These are phyloP conservation scores for Phrixothrix hirtus DNA, from an alignment of 2,888 invertebrate genomes.

Conservation along the genomic window DNA sequence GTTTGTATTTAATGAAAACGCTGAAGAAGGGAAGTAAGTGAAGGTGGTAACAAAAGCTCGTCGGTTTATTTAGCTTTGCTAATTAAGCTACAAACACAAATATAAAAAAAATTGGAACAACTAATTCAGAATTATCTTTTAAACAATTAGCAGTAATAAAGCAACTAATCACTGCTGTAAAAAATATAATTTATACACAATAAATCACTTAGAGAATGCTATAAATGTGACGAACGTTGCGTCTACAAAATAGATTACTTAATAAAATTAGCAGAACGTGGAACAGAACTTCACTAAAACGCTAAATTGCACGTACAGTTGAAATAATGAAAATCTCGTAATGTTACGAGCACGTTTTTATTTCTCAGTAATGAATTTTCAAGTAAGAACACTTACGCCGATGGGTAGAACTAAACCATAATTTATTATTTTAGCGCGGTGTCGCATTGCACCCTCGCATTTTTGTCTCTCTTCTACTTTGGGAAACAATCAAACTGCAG, in stretches of 20 bases:
- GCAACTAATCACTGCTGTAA: too few relatives aligned
- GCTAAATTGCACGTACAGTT: neutral
- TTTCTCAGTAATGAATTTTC: constrained; percentile 26
- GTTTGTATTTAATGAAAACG: too few relatives aligned
- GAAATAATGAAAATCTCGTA: neutral
- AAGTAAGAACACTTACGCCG: constrained; percentile 27
- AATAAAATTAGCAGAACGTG: neutral
- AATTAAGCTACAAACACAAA: too few relatives aligned
- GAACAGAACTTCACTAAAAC: neutral
- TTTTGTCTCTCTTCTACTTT: constrained; percentile 31
- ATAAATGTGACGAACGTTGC: neutral
- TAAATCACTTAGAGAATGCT: too few relatives aligned
- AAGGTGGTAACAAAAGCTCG: too few relatives aligned
- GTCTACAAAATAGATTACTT: neutral
- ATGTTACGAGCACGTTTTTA: constrained; percentile 8
- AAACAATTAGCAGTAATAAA: too few relatives aligned
- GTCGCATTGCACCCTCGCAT: constrained; percentile 34
- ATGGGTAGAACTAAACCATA: constrained; percentile 27
- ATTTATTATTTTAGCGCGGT: constrained; percentile 31
- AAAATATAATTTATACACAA: too few relatives aligned
- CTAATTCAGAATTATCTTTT: too few relatives aligned
- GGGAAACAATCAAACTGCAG: constrained; percentile 47
- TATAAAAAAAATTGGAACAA: too few relatives aligned
- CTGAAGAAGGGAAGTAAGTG: too few relatives aligned
- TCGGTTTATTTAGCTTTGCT: too few relatives aligned